Conservation (phyloP, 1,140 invertebrate species). For the Diprion similis region DNA sequence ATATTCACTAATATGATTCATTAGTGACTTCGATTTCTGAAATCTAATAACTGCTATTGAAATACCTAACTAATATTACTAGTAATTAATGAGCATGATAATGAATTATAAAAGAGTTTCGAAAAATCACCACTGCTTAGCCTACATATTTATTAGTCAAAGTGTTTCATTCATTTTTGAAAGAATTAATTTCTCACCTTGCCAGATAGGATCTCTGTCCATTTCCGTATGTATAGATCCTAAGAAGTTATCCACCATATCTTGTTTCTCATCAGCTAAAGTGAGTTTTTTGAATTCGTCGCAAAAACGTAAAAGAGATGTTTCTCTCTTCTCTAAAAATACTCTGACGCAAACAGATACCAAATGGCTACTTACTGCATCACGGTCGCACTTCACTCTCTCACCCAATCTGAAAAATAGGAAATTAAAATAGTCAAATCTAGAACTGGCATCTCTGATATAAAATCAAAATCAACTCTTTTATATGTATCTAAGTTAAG, state of each 20-base stretch:
- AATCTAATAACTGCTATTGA: neutral
- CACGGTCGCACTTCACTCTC: conserved; percentile 73
- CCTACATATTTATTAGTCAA: conserved; percentile 13
- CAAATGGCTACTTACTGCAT: conserved; percentile 79
- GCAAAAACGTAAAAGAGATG: conserved; percentile 72
- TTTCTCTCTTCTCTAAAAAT: conserved; percentile 79
- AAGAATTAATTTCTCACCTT: conserved; percentile 60
- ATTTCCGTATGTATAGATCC: conserved; percentile 64
- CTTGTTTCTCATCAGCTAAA: conserved; percentile 84
- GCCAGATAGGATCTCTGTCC: conserved; percentile 75
- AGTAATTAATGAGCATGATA: conserved; percentile 11
- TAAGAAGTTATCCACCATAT: conserved; percentile 73
- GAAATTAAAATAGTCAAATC: neutral
- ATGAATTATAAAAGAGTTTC: neutral
- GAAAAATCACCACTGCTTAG: neutral
- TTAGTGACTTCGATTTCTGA: conserved; percentile 11
- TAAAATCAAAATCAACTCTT: neutral
- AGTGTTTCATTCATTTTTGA: neutral
- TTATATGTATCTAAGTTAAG: conserved; percentile 3
- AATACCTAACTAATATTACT: conserved; percentile 18
- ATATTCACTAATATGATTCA: conserved; percentile 9
- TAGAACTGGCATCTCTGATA: too few relatives aligned
- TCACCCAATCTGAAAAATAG: conserved; percentile 64
- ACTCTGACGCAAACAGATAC: conserved; percentile 80
- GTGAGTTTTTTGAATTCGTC: conserved; percentile 78